Evolutionary conservation across 2,797 vertebrate species (phyloP).

Genomic region (Nyctibius grandis): DNA sequence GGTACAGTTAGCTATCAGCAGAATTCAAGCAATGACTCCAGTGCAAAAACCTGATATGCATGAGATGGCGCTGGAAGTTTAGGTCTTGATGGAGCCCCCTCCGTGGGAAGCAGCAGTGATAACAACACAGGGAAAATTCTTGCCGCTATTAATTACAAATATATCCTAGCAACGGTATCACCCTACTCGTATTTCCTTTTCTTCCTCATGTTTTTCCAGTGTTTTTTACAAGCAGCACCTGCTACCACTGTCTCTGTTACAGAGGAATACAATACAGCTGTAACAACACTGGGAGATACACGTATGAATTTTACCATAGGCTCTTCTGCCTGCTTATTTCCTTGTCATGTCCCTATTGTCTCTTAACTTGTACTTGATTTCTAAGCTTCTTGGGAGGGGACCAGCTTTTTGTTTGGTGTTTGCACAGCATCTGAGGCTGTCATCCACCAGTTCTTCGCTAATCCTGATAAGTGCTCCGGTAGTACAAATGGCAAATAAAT

Average conservation of each 20-base stretch:
- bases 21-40: background rate
- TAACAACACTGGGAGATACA: background rate
- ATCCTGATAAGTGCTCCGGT: background rate
- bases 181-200: background rate
- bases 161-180: conserved; percentile 15
- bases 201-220: background rate
- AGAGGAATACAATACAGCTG: background rate
- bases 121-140: background rate
- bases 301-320: background rate
- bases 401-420: conserved; percentile 11
- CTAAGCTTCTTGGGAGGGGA: background rate
- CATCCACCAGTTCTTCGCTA: background rate
- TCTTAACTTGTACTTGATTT: background rate
- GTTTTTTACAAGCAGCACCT: conserved; percentile 37
- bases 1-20: background rate
- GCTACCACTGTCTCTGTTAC: background rate
- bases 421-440: conserved; percentile 2
- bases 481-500: conserved; percentile 22
- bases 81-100: background rate
- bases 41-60: background rate
- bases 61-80: background rate
- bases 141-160: background rate
- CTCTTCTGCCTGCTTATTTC: conserved; percentile 28
- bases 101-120: background rate
- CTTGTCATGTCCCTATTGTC: conserved; percentile 28